Evolutionary conservation across 2,113 vertebrate species (phyloP).

Genomic region (Panthera tigris): DNA sequence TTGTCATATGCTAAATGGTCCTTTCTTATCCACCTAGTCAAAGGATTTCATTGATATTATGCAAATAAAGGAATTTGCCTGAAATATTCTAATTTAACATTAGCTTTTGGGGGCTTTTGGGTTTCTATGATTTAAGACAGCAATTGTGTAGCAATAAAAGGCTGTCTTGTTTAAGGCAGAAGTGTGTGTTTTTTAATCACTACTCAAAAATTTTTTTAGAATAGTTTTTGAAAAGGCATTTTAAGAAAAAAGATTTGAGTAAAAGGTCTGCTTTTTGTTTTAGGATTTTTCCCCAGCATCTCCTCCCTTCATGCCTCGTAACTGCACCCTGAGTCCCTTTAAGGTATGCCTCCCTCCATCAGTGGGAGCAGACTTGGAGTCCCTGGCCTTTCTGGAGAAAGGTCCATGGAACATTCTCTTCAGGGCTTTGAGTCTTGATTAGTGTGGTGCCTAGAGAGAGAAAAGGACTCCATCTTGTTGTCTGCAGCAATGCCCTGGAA

Average conservation of each 20-base stretch:
- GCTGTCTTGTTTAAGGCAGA: background rate
- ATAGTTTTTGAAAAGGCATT: background rate
- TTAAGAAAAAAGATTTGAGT: background rate
- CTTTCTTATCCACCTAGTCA: background rate
- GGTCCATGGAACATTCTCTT: background rate
- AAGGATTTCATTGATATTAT: constrained; percentile 7
- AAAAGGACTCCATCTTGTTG: background rate
- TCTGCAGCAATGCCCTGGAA: background rate
- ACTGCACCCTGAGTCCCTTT: background rate
- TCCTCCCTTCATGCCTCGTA: background rate
- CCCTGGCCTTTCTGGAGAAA: background rate
- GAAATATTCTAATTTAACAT: background rate
- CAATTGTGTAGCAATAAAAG: background rate
- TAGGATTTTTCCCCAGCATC: background rate
- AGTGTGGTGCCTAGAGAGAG: background rate
- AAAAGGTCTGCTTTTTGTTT: background rate
- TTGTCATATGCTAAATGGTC: background rate
- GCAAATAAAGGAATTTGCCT: background rate
- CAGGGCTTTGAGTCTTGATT: background rate
- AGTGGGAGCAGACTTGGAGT: background rate
- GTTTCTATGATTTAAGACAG: background rate
- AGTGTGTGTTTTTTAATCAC: background rate
- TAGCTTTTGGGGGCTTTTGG: background rate
- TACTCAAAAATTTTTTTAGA: background rate
- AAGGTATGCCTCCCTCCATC: background rate